These are phyloP conservation scores for Cheumatopsyche charites DNA, from an alignment of 1,140 invertebrate genomes.

Conservation along the genomic window DNA sequence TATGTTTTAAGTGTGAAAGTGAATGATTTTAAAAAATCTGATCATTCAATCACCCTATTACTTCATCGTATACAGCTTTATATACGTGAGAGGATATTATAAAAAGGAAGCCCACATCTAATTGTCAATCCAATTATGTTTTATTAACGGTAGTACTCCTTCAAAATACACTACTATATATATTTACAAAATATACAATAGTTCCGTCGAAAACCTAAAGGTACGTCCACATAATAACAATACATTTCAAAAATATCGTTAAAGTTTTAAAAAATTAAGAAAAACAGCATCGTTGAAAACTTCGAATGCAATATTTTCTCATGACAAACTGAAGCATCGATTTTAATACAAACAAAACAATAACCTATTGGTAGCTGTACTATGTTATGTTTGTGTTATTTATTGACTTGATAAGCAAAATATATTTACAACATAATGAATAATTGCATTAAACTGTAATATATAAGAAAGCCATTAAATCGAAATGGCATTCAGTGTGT, in stretches of 20 bases:
- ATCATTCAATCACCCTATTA: no score
- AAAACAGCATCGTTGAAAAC: no score
- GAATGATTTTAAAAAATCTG: no score
- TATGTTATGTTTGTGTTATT: no score
- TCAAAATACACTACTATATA: no score
- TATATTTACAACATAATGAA: constrained; percentile 17
- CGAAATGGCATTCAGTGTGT: constrained; percentile 18
- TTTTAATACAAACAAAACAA: neutral
- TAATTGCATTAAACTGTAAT: neutral
- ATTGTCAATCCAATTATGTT: constrained; percentile 38
- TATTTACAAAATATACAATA: no score
- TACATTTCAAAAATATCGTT: no score
- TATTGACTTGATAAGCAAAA: constrained; percentile 5
- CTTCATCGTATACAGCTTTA: neutral
- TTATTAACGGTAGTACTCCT: constrained; percentile 11
- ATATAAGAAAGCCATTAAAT: neutral
- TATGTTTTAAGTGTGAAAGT: no score
- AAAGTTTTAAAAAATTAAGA: no score
- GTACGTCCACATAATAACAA: neutral
- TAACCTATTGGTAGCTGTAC: no score
- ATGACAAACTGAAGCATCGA: neutral
- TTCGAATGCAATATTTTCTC: neutral
- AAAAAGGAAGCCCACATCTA: constrained; percentile 38
- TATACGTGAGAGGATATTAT: constrained; percentile 30
- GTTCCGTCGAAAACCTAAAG: constrained; percentile 8